Conservation (phyloP, 2,797 vertebrate genomes). For the Adelosebastes latens region DNA sequence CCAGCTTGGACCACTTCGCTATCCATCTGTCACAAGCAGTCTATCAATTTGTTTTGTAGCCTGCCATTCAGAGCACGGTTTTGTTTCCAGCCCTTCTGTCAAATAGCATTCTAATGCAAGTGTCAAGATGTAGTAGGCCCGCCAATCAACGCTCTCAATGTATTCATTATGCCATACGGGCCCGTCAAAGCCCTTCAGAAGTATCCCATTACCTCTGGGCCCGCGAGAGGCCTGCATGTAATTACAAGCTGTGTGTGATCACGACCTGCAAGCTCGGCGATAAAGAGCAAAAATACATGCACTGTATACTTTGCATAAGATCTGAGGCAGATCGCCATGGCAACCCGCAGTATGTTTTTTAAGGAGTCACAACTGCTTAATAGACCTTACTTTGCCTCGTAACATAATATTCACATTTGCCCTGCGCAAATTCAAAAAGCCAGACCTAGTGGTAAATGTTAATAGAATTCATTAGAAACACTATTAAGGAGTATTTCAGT, state of each 20-base stretch:
- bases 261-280: constrained; percentile 32
- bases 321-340: constrained; percentile 42
- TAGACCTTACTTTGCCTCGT: constrained; percentile 19
- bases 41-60: constrained; percentile 52
- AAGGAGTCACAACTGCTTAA: constrained; percentile 31
- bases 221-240: constrained; percentile 20
- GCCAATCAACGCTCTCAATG: constrained; percentile 18
- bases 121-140: constrained; percentile 21
- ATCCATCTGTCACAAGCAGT: constrained; percentile 56
- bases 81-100: constrained; percentile 29
- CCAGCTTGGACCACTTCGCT: constrained; percentile 47
- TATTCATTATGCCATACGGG: constrained; percentile 31
- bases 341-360: constrained; percentile 30
- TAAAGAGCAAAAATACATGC: constrained; percentile 17
- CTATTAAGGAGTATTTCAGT: background rate
- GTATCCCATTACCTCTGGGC: constrained; percentile 27
- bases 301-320: constrained; percentile 31
- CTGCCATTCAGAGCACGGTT: constrained; percentile 25
- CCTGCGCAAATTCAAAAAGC: constrained; percentile 1
- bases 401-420: constrained; percentile 17
- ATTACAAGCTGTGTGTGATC: constrained; percentile 56
- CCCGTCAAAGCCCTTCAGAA: constrained; percentile 41
- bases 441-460: constrained; percentile 16
- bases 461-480: constrained; percentile 21
- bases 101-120: constrained; percentile 32